Conservation (phyloP, 2,113 vertebrate genomes). For the Ptychochromis oligacanthus region DNA sequence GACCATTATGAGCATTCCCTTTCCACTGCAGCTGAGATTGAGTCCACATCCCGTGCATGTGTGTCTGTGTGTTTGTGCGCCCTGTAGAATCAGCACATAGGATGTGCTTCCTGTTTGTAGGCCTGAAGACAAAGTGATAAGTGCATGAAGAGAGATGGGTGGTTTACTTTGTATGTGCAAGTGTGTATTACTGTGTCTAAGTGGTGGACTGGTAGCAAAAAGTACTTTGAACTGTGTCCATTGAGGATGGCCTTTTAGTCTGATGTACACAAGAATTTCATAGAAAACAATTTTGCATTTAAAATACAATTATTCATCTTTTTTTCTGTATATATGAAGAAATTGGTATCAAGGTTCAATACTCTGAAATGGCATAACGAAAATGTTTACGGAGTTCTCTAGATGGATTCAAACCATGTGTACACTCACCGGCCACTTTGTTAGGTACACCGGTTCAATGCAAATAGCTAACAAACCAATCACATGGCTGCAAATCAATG, state of each 20-base stretch:
- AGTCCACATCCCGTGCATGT: slow-evolving; percentile 5
- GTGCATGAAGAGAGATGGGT: slow-evolving; percentile 3
- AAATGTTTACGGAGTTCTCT: no score
- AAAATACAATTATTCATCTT: not conserved
- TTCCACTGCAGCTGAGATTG: slow-evolving; percentile 56
- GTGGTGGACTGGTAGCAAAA: not conserved
- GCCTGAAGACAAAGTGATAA: slow-evolving; percentile 29
- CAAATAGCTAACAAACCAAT: not conserved
- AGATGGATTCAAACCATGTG: not conserved
- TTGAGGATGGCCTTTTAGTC: not conserved
- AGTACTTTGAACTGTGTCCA: not conserved
- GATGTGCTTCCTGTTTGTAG: slow-evolving; percentile 69
- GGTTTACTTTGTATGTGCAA: slow-evolving; percentile 5
- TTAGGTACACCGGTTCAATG: not conserved
- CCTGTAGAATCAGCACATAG: slow-evolving; percentile 38
- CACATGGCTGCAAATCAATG: not conserved
- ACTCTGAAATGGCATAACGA: no score
- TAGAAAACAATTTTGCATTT: not conserved
- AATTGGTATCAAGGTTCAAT: not conserved
- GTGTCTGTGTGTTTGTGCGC: not conserved
- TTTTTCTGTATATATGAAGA: not conserved
- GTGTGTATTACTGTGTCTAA: not conserved
- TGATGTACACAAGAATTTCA: not conserved
- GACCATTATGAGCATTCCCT: slow-evolving; percentile 22
- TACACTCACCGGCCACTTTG: not conserved